Evolutionary conservation across 2,888 invertebrate genomes (phyloP), one percentile per base, ranked within the genome.

Genomic region (Oscheius sp.): DNA sequence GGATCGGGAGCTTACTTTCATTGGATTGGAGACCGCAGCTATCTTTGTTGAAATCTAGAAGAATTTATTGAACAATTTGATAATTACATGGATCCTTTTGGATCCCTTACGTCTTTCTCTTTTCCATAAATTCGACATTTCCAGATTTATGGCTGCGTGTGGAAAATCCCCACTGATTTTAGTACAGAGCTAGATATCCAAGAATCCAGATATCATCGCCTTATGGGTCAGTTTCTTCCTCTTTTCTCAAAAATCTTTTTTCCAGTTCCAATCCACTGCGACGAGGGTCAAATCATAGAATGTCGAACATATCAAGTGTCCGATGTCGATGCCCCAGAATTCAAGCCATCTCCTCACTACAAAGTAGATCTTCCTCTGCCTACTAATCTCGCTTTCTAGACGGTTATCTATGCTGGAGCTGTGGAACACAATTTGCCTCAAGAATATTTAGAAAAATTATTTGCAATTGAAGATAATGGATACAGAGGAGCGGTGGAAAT

Each of bases 261-360:
- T 61, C 63, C 41, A 35, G 64, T 55, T 21, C 72, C 53, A 6
- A 43, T 71, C n/a, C 5, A 55, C 21, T 66, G 66, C 27, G 56
- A 71, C 18, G 13, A 70, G 13, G 69, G 46, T 2, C 21, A 61
- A 43, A 35, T 74, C n/a, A 59, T 68, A 29, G 55, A 35, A 9
- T 86, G 86, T 56, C 76, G 86, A 16, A 86, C 86, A 7, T 86
- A 86, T 72, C 86, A 87, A 71, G 84, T 79, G 46, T 81, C 84
- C 2, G 78, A 79, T 66, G 71, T 76, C 0, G 72, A 76, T n/a
- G 80, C 82, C 3, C 71, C 76, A 7, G 59, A 76, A 16, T 55
- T 63, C n/a, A 52, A 71, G 18, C 95, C 96, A 0, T 96, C 95
- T 0, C 92, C 92, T 77, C 91, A 93, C 5, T 95, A 95, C 87